These are phyloP conservation scores for Lagothrix lagotricha DNA, from an alignment of 2,797 vertebrate species.

Conservation along the genomic window DNA sequence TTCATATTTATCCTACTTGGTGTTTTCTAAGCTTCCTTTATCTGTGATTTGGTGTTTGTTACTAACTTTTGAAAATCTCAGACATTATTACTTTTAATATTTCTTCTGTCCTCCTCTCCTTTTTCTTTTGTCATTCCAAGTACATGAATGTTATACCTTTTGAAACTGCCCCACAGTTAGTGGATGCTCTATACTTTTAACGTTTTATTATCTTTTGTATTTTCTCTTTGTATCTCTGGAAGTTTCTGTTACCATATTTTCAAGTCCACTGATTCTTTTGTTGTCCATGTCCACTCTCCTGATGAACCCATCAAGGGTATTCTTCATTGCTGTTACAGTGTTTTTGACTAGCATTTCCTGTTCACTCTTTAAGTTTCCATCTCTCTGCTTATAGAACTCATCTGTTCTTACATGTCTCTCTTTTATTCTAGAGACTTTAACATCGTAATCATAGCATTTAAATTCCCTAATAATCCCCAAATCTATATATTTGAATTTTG, in stretches of 20 bases:
- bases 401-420: not conserved
- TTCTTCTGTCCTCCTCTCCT: not conserved
- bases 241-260: not conserved
- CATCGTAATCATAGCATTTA: not conserved
- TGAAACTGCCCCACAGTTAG: not conserved
- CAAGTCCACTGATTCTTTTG: not conserved
- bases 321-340: not conserved
- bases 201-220: not conserved
- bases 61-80: not conserved
- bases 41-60: not conserved
- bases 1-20: not conserved
- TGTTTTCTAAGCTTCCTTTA: not conserved
- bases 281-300: not conserved
- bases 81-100: not conserved
- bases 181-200: not conserved
- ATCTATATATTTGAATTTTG: not conserved
- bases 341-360: not conserved
- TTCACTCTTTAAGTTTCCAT: not conserved
- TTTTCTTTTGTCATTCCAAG: not conserved
- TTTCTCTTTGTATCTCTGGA: not conserved
- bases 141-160: not conserved
- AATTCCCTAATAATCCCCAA: not conserved
- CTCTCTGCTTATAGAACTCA: not conserved
- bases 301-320: not conserved
- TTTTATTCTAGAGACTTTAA: not conserved